Percentiles rank a stretch among this genome's conserved stretches.
These are phyloP conservation scores for Lanius collurio DNA, from an alignment of 2,113 vertebrate species.

Conservation along the genomic window DNA sequence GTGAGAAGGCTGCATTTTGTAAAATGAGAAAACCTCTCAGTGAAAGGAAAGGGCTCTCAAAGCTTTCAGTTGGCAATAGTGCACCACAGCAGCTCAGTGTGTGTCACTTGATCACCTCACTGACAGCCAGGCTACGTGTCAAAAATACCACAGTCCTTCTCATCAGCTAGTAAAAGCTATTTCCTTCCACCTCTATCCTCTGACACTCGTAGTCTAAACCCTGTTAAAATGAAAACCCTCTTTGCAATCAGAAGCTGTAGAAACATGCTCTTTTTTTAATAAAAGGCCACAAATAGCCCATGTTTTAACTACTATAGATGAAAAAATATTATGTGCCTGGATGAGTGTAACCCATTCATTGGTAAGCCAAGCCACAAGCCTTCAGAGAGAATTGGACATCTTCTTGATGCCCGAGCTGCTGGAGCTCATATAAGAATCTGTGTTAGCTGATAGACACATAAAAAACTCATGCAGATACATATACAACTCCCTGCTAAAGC, in stretches of 20 bases:
- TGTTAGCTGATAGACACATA: background rate
- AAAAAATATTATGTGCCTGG: background rate
- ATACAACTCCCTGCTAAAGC: background rate
- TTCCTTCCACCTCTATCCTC: background rate
- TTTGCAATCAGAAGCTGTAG: background rate
- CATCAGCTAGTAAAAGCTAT: background rate
- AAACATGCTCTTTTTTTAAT: background rate
- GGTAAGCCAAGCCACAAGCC: background rate
- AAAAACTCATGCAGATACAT: background rate
- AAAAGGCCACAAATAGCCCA: background rate
- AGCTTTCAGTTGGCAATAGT: background rate
- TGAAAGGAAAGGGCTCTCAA: background rate
- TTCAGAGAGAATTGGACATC: background rate
- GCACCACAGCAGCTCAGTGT: background rate
- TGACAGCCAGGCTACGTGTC: background rate
- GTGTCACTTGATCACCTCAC: background rate
- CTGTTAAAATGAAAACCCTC: background rate
- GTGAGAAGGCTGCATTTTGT: background rate
- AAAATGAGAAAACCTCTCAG: background rate
- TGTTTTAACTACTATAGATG: background rate
- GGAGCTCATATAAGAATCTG: background rate
- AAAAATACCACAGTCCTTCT: background rate
- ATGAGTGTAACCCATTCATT: background rate
- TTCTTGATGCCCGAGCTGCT: background rate
- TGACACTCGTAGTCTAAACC: background rate